A percentile compares a stretch with the other conserved stretches of the same genome.
Evolutionary conservation across 2,888 invertebrate species (phyloP).

Genomic region (Rhogogaster chlorosoma): DNA sequence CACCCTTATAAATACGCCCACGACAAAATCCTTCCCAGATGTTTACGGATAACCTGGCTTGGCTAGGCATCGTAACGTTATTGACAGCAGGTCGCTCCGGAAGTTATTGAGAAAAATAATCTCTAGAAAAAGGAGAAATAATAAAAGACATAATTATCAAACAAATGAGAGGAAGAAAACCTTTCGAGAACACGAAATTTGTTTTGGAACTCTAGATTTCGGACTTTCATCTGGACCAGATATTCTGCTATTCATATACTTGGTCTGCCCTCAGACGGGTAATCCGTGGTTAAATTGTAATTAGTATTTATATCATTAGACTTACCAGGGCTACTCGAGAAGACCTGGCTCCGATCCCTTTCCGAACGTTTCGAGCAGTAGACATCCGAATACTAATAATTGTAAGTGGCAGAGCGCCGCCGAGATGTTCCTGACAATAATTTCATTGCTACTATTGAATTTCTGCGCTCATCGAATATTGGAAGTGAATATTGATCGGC

Average conservation of each 20-base stretch:
- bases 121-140: neutral
- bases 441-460: neutral
- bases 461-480: neutral
- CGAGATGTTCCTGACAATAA: neutral
- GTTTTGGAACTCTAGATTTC: neutral
- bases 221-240: neutral
- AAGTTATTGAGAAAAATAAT: neutral
- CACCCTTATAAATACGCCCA: constrained; percentile 16
- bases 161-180: neutral
- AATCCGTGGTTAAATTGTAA: neutral
- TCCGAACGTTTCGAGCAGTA: neutral
- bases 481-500: too few relatives aligned
- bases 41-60: constrained; percentile 32
- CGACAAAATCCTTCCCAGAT: constrained; percentile 19
- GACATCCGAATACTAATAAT: neutral
- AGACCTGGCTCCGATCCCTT: neutral
- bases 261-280: neutral
- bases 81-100: neutral
- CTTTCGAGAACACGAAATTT: neutral
- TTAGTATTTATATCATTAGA: neutral
- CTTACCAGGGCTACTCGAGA: neutral
- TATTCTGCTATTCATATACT: neutral
- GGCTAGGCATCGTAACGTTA: neutral
- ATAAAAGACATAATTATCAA: neutral
- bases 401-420: neutral